A percentile compares a stretch with the other conserved stretches of the same genome.
These are phyloP conservation scores for Sogatella furcifera DNA, from an alignment of 1,140 invertebrate genomes.

Conservation along the genomic window DNA sequence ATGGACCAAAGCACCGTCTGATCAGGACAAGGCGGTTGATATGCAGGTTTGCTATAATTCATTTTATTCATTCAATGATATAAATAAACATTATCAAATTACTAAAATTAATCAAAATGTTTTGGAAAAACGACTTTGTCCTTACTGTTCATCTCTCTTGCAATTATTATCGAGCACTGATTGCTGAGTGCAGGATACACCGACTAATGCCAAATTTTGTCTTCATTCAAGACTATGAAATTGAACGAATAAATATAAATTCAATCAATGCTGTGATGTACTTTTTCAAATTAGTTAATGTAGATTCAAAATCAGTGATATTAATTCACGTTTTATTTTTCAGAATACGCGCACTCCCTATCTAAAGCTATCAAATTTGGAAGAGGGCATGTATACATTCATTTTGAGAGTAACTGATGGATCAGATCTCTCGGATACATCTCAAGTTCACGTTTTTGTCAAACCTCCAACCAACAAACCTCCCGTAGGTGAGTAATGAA, in stretches of 20 bases:
- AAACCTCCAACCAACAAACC: constrained; percentile 79
- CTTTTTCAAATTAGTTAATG: too few species aligned
- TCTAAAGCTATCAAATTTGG: constrained; percentile 74
- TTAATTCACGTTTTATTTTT: neutral
- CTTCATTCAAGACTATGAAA: too few species aligned
- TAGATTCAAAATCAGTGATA: too few species aligned
- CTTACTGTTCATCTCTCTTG: too few species aligned
- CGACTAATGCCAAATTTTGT: too few species aligned
- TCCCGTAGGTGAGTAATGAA: constrained; percentile 47
- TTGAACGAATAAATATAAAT: too few species aligned
- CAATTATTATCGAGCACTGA: too few species aligned
- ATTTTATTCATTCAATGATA: neutral
- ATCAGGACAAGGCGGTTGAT: constrained; percentile 79
- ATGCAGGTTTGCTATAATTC: constrained; percentile 53
- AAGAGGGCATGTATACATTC: constrained; percentile 91
- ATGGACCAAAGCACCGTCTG: constrained; percentile 82
- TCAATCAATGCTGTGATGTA: too few species aligned
- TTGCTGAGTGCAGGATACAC: too few species aligned
- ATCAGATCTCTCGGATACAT: constrained; percentile 71
- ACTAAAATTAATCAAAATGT: too few species aligned
- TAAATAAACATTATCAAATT: too few species aligned
- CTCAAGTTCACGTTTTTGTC: constrained; percentile 86
- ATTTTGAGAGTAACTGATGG: constrained; percentile 85
- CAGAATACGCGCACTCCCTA: constrained; percentile 79
- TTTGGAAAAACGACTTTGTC: too few species aligned